Evolutionary conservation across 2,113 vertebrate species (phyloP), one percentile per base, ranked within the genome.

Genomic region (Bos indicus): DNA sequence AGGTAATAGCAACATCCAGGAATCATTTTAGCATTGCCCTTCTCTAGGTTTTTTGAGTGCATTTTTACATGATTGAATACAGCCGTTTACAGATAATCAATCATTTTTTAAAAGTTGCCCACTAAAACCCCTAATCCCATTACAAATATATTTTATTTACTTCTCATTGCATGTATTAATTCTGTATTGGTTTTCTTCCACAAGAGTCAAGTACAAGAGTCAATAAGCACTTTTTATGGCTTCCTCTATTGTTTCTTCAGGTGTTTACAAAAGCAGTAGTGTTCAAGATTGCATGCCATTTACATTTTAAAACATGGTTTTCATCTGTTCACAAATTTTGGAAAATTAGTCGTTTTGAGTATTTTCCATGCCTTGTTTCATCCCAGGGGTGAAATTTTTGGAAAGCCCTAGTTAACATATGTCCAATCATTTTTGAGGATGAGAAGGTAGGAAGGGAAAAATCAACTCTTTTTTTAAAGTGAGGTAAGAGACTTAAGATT

Each of bases 341-440:
- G 88, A 62, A 92, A 85, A 85, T 81, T 64, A 64, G 62, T 90
- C 56, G 21, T 88, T 96, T 86, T 77, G 59, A 86, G 33, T 14
- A 59, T 92, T 95, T 97, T 89, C 80, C 46, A 43, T 84, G n/a
- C 33, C n/a, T 95, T 90, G 33, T 96, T 57, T 93, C 25, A 91
- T 89, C 78, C 40, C 46, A 97, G 23, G 59, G 54, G 54, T 94
- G 30, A 26, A 67, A 40, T 84, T 64, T 81, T 84, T 56, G 48
- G 51, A 90, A 93, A 78, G 6, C 21, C 59, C 51, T 52, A 64
- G 52, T 36, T 36, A 94, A 56, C 23, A 93, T 88, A 21, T 88
- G 54, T 92, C 92, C 28, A 84, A 23, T 43, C 43, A 90, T 36
- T 86, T 93, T 67, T 91, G 54, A 57, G 94, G 46, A 88, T 93